phyloP scores from a whole-genome alignment of 2,888 invertebrate species.

The Dicyrtoma fusca region DNA sequence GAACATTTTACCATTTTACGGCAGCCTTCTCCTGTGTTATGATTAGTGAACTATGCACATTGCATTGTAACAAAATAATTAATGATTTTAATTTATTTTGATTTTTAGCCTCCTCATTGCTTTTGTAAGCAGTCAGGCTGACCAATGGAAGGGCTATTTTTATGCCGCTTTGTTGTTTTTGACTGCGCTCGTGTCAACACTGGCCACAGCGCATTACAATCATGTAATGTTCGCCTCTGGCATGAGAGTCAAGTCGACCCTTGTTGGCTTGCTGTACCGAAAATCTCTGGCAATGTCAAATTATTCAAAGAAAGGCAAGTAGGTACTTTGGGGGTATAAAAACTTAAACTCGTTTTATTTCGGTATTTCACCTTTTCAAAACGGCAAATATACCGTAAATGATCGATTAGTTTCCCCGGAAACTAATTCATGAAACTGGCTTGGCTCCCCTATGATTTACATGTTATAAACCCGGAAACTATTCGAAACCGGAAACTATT shows the following conservation, averaged over 20 bases:
- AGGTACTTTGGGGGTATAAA: too few relatives aligned
- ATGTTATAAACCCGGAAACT: too few relatives aligned
- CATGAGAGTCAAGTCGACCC: conserved; percentile 64
- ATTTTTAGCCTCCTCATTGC: neutral
- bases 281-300: conserved; percentile 60
- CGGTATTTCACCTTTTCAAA: too few relatives aligned
- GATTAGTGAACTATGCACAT: neutral
- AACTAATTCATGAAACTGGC: too few relatives aligned
- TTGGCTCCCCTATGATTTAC: too few relatives aligned
- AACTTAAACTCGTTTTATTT: too few relatives aligned
- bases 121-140: conserved; percentile 38
- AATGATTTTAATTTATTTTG: conserved; percentile 2
- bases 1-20: neutral
- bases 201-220: conserved; percentile 65
- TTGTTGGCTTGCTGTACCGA: conserved; percentile 65
- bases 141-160: conserved; percentile 66
- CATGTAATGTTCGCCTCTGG: conserved; percentile 64
- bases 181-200: conserved; percentile 62
- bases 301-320: conserved; percentile 46
- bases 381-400: too few relatives aligned
- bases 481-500: too few relatives aligned
- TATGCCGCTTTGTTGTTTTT: conserved; percentile 64
- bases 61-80: neutral
- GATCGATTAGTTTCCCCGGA: too few relatives aligned
- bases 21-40: neutral